A percentile compares a stretch with the other conserved stretches of the same genome.
These are phyloP conservation scores for Cosmia pyralina DNA, from an alignment of 2,888 invertebrate species.

Conservation along the genomic window DNA sequence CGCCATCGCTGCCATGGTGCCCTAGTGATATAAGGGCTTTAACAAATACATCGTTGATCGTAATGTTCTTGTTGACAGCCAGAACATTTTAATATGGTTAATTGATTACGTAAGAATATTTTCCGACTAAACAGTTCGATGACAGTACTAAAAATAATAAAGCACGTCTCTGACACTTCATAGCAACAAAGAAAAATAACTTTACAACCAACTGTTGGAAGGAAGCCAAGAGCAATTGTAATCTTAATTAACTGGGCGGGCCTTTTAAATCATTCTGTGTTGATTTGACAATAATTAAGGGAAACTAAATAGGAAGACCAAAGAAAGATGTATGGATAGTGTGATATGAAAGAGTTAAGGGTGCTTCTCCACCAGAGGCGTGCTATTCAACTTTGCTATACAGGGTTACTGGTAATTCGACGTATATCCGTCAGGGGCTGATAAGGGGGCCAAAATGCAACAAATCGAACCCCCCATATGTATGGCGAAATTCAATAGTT, in stretches of 20 bases:
- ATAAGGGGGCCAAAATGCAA: no score
- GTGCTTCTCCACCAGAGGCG: no score
- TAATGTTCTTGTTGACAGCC: neutral
- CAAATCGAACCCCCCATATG: no score
- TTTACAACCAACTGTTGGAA: constrained; percentile 12
- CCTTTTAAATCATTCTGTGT: constrained; percentile 12
- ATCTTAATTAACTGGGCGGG: constrained; percentile 2
- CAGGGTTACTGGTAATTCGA: no score
- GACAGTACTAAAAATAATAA: neutral
- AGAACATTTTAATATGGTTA: neutral
- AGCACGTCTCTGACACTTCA: neutral
- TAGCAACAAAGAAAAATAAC: constrained; percentile 9
- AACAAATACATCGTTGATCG: neutral
- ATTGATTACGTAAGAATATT: no score
- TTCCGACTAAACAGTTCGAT: neutral
- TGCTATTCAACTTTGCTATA: no score
- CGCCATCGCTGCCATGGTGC: no score
- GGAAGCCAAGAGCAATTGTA: constrained; percentile 27
- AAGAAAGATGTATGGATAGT: neutral
- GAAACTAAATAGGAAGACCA: neutral
- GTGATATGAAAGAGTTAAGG: no score
- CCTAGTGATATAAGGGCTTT: no score
- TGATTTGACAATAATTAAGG: constrained; percentile 6
- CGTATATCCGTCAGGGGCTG: no score
- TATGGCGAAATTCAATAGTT: no score